phyloP scores from a whole-genome alignment of 2,797 vertebrate species.

The Basileuterus tristriatus region DNA sequence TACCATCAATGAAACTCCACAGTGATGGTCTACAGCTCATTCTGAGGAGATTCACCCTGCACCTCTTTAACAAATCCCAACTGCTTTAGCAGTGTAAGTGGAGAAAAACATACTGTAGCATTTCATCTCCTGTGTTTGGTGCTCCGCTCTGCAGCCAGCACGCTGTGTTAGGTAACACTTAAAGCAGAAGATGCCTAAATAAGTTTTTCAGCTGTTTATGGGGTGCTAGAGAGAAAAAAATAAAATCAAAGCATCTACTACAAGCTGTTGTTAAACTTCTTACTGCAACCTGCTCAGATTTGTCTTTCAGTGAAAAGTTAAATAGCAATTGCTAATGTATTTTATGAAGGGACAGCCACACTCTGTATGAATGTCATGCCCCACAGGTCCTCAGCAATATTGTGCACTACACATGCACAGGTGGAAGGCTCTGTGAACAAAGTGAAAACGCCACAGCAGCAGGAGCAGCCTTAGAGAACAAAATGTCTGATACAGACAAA shows the following conservation, averaged over 20 bases:
- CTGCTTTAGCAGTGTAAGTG: not conserved
- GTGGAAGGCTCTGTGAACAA: not conserved
- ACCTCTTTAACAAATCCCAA: not conserved
- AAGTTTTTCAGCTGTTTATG: not conserved
- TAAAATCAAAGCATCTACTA: not conserved
- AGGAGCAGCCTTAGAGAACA: not conserved
- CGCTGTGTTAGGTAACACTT: rapidly evolving
- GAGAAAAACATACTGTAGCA: not conserved
- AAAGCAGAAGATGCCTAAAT: not conserved
- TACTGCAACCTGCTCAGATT: not conserved
- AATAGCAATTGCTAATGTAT: not conserved
- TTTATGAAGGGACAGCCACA: not conserved
- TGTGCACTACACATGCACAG: rapidly evolving
- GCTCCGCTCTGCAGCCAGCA: not conserved
- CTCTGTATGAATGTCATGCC: rapidly evolving
- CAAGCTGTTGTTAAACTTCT: not conserved
- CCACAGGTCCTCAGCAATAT: not conserved
- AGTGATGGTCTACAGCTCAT: not conserved
- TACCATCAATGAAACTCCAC: not conserved
- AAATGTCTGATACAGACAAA: not conserved
- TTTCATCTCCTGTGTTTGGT: not conserved
- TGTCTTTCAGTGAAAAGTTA: not conserved
- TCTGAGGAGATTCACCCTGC: not conserved
- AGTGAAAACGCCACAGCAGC: not conserved
- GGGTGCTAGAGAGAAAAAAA: not conserved